phyloP scores from a whole-genome alignment of 1,140 invertebrate genomes.

The Drosophila lini region DNA sequence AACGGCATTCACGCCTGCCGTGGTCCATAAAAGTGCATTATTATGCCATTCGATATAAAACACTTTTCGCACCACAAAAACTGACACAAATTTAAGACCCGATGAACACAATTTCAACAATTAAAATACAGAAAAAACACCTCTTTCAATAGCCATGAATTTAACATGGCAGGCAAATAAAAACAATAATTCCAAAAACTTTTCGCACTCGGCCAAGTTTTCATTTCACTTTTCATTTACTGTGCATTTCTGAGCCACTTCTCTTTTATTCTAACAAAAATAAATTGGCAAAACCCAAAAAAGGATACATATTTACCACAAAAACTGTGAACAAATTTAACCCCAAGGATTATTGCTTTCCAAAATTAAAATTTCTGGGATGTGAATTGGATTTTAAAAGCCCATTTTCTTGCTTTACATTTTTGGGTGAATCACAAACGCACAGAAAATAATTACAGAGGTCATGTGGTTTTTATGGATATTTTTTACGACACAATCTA shows the following conservation, averaged over 20 bases:
- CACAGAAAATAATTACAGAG: conserved; percentile 1
- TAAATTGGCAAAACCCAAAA: conserved; percentile 4
- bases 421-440: conserved; percentile 11
- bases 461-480: neutral
- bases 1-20: neutral
- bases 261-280: neutral
- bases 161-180: conserved; percentile 14
- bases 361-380: neutral
- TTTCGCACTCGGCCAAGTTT: conserved; percentile 24
- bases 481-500: neutral
- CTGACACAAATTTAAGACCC: conserved; percentile 41
- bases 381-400: conserved; percentile 13
- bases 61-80: conserved; percentile 43
- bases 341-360: conserved; percentile 10
- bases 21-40: conserved; percentile 37
- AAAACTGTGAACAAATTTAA: conserved; percentile 5
- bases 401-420: neutral
- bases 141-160: neutral
- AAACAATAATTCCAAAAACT: conserved; percentile 32
- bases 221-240: conserved; percentile 16
- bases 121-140: conserved; percentile 14
- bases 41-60: conserved; percentile 43
- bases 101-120: conserved; percentile 23
- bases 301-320: neutral
- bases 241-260: conserved; percentile 21